Evolutionary conservation across 2,888 invertebrate genomes (phyloP).

Genomic region (Philaethria dido): DNA sequence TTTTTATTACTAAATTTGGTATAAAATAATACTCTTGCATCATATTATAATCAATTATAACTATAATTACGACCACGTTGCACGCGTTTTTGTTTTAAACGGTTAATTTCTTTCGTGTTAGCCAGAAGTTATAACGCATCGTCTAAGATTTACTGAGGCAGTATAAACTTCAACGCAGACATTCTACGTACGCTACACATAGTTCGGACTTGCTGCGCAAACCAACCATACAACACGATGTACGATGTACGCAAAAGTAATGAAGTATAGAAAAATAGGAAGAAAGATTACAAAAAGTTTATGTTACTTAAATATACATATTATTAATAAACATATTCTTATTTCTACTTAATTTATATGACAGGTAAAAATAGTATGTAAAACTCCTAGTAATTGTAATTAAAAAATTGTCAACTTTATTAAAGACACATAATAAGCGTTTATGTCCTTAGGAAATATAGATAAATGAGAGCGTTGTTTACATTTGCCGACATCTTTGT

Average conservation of each 20-base stretch:
- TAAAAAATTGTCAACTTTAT: not conserved
- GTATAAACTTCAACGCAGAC: slow-evolving; percentile 44
- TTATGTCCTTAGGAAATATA: slow-evolving; percentile 22
- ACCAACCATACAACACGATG: slow-evolving; percentile 25
- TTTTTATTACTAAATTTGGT: not conserved
- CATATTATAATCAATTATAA: slow-evolving; percentile 5
- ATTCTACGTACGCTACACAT: slow-evolving; percentile 40
- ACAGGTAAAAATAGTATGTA: not conserved
- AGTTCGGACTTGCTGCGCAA: slow-evolving; percentile 37
- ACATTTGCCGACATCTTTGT: slow-evolving; percentile 40
- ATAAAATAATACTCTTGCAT: not conserved
- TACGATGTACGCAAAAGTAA: slow-evolving; percentile 9
- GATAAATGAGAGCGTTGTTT: slow-evolving; percentile 36
- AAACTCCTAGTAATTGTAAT: too few species aligned
- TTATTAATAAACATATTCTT: too few species aligned
- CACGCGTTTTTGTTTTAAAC: slow-evolving; percentile 2
- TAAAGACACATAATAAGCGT: slow-evolving; percentile 28
- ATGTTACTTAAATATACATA: too few species aligned
- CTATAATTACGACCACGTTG: not conserved
- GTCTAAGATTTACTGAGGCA: slow-evolving; percentile 52
- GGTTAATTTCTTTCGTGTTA: slow-evolving; percentile 24
- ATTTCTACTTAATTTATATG: too few species aligned
- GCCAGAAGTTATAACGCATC: slow-evolving; percentile 19
- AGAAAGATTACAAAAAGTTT: not conserved
- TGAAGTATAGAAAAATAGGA: not conserved